phyloP scores from a whole-genome alignment of 2,113 vertebrate species.

The Lepisosteus oculatus region DNA sequence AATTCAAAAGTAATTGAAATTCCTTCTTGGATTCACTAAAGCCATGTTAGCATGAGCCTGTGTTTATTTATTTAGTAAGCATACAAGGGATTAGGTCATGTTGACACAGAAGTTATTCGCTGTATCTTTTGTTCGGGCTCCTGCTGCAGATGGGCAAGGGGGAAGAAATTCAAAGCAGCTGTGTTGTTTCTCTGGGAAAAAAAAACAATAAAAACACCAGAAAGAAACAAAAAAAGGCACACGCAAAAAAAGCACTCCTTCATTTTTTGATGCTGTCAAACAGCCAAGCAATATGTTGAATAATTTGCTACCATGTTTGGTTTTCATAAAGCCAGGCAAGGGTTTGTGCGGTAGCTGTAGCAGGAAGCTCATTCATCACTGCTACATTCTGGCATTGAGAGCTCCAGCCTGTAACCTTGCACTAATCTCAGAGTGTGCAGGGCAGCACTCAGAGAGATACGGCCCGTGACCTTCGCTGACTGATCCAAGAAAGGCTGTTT shows the following conservation, averaged over 20 bases:
- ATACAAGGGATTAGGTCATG: conserved; percentile 46
- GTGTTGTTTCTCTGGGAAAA: conserved; percentile 32
- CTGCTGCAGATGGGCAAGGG: conserved; percentile 47
- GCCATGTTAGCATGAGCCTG: conserved; percentile 42
- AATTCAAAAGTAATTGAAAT: conserved; percentile 56
- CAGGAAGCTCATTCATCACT: neutral
- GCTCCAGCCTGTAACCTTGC: conserved; percentile 32
- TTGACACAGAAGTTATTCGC: conserved; percentile 49
- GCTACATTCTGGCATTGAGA: conserved; percentile 28
- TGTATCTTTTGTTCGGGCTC: conserved; percentile 49
- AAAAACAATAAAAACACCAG: neutral
- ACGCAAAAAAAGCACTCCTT: neutral
- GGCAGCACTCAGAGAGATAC: too few species aligned
- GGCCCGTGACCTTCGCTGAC: neutral
- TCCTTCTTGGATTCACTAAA: conserved; percentile 45
- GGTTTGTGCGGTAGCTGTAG: conserved; percentile 28
- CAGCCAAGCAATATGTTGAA: conserved; percentile 54
- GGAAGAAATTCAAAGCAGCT: conserved; percentile 50
- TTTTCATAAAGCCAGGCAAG: conserved; percentile 20
- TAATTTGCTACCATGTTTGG: conserved; percentile 41
- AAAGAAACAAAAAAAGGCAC: neutral
- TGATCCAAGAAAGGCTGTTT: neutral
- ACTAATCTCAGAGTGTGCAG: conserved; percentile 14
- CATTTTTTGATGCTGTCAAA: conserved; percentile 10
- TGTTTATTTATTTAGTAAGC: conserved; percentile 62